Base-by-base conservation (phyloP, 2,113 vertebrate genomes). In the Oreotrochilus melanogaster region DNA sequence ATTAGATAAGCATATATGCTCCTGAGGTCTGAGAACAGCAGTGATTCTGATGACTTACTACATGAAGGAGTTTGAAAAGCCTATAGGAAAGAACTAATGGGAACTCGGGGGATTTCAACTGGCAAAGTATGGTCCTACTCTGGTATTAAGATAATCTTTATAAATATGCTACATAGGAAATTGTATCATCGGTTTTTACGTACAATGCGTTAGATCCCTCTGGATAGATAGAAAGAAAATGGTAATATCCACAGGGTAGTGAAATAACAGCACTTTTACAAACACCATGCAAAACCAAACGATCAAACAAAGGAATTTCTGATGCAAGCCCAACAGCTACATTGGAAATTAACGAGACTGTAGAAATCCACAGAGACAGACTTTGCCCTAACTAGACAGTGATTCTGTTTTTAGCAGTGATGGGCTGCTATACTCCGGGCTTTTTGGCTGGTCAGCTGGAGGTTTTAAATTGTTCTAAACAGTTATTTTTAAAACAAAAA, bases 311-410 rank as follows among this genome's bases (percentile, higher is more conserved):
- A 86, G 50, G 25, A 62, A 92, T 62, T 92, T 58, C 31, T 57
- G 17, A n/a, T 57, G 27, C 47, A 80, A 73, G 47, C 35, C 72
- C 78, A 90, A 80, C 64, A 80, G 82, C 27, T 72, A 58, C 84
- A 56, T 1, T 61, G 61, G 62, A 96, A 89, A 97, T 91, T 79
- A 78, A 95, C 85, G 62, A 75, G 33, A 8, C 39, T 76, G 4
- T 19, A 83, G 71, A 93, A 97, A 93, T 88, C 82, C 82, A 67
- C 0, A 0, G 56, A 69, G 90, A 93, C 89, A 82, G 94, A 96
- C 81, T 90, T 14, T 51, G 67, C 24, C 78, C 93, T 90, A 85
- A 92, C 91, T 95, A 96, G 83, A 78, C 11, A 58, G 16, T 0
- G 3, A 47, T 51, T 91, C 86, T 91, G 45, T 72, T 89, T 93